A percentile compares a stretch with the other conserved stretches of the same genome.
These are phyloP conservation scores for Eumacrocentrus americanus DNA, from an alignment of 2,888 invertebrate species.

Conservation along the genomic window DNA sequence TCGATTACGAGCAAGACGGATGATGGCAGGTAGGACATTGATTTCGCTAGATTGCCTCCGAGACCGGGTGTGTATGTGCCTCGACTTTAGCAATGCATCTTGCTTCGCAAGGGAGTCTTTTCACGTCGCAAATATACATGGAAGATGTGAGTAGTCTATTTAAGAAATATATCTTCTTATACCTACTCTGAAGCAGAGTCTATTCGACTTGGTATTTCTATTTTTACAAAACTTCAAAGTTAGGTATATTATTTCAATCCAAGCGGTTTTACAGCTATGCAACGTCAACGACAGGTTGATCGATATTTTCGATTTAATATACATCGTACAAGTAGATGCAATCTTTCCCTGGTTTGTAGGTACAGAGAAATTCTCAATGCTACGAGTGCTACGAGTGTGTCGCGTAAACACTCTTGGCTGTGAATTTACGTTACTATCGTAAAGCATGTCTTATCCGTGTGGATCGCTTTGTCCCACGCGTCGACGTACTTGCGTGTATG, in stretches of 20 bases:
- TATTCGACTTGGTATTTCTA: not conserved
- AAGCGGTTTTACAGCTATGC: constrained; percentile 13
- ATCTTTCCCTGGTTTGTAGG: constrained; percentile 14
- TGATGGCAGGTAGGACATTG: constrained; percentile 42
- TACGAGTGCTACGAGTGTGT: not conserved
- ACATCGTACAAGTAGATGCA: constrained; percentile 25
- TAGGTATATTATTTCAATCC: constrained; percentile 3
- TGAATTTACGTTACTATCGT: not conserved
- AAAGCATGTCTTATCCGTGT: constrained; percentile 14
- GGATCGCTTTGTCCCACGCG: not conserved
- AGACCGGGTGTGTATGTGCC: constrained; percentile 22
- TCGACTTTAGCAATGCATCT: constrained; percentile 7
- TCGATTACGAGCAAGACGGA: constrained; percentile 41
- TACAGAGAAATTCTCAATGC: not conserved
- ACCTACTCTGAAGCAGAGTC: not conserved
- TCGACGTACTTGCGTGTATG: not conserved
- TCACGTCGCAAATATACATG: not conserved
- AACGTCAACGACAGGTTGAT: constrained; percentile 32
- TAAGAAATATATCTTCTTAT: not conserved
- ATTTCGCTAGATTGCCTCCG: constrained; percentile 40
- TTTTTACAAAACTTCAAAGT: not conserved
- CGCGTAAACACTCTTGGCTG: not conserved
- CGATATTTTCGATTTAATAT: constrained; percentile 32
- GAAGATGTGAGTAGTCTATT: too few relatives aligned
- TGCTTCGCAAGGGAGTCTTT: not conserved